A percentile compares a stretch with the other conserved stretches of the same genome.
phyloP scores from a whole-genome alignment of 2,888 invertebrate genomes.

The Masnerella sp. region DNA sequence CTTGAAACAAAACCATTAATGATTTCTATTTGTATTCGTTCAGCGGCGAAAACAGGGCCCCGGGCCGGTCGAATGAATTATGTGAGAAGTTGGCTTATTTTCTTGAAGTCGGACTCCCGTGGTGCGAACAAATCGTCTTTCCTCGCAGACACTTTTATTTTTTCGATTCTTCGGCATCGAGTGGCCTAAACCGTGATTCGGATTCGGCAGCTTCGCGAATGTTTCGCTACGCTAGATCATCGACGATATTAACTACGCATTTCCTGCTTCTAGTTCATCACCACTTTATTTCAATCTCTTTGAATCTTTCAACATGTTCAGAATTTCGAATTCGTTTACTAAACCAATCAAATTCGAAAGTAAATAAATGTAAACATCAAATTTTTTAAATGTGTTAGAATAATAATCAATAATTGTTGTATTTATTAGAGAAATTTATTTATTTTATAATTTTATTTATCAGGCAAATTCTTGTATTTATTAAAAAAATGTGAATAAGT shows the following conservation, averaged over 20 bases:
- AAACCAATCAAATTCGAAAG: no score
- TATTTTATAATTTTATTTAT: no score
- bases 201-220: conserved; percentile 53
- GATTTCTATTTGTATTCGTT: conserved; percentile 76
- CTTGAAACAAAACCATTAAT: conserved; percentile 77
- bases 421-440: no score
- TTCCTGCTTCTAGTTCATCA: neutral
- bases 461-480: no score
- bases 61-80: conserved; percentile 70
- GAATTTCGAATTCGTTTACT: neutral
- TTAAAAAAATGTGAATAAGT: no score
- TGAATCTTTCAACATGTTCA: no score
- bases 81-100: conserved; percentile 76
- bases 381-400: no score
- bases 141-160: conserved; percentile 68
- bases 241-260: conserved; percentile 8
- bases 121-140: conserved; percentile 76
- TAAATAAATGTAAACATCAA: no score
- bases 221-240: conserved; percentile 34
- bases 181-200: conserved; percentile 29
- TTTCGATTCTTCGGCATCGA: conserved; percentile 50
- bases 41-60: conserved; percentile 61
- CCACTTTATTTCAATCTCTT: no score
- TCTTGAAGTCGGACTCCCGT: conserved; percentile 75
- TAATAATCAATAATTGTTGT: no score